Base-by-base conservation (phyloP, 1,140 invertebrate species). In the Diprion similis region DNA sequence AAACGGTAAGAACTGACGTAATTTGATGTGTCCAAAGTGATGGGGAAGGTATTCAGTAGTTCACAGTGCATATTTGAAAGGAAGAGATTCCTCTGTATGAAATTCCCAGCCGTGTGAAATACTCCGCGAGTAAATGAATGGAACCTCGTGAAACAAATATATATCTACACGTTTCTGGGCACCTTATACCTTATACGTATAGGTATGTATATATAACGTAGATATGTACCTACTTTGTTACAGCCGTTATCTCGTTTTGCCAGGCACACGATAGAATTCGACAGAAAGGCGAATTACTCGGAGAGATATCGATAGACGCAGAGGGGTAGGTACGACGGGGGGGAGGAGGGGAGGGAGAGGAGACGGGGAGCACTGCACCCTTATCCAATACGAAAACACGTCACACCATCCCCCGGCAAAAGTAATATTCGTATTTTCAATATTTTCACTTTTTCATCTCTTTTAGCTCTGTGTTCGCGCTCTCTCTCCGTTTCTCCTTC, bases 351-450 rank as follows among this genome's bases (percentile, higher is more conserved):
- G 15, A 68, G 46, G 37, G 37, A 65, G 64, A 66, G 8, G 46
- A 18, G 59, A 51, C 24, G 67, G 66, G 13, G 46, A 45, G 47
- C 46, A 65, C 45, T 46, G 45, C 37, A 19, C 8, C 46, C 46
- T 17, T 66, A 71, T 68, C 70, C 68, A 71, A 68, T 45, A 48
- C 67, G 74, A 71, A 71, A 71, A 51, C 72, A 70, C 65, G 68
- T 75, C 70, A 65, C 68, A 69, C 69, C 37, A 45, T 75, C 71
- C 24, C 46, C n/a, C 51, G n/a, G 51, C 4, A 17, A 59, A 59
- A 59, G 51, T 59, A 59, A 9, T 59, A 59, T 59, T 59, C n/a
- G 51, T 59, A 59, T 17, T 59, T 59, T 59, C n/a, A 17, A 59
- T 59, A 15, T 59, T 68, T 15, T 66, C 46, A 37, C 67, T 71